Evolutionary conservation across 2,888 invertebrate species (phyloP).

Genomic region (Eristalis pertinax): DNA sequence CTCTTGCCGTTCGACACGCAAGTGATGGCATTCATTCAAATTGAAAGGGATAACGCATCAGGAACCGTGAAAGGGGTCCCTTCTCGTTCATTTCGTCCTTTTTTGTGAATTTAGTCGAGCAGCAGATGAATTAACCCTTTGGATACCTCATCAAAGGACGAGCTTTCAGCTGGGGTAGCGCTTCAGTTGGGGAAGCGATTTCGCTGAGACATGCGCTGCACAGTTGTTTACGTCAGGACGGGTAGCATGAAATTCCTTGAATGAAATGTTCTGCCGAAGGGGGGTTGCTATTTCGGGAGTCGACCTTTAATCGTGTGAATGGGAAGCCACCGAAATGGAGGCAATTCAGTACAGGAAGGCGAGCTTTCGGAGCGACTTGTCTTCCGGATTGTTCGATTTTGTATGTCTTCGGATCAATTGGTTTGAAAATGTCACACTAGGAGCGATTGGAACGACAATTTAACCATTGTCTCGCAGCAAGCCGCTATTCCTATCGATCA

Average conservation of each 20-base stretch:
- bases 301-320: neutral
- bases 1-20: neutral
- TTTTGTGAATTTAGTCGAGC: neutral
- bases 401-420: too few relatives aligned
- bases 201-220: constrained; percentile 55
- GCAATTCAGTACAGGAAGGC: neutral
- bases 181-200: constrained; percentile 9
- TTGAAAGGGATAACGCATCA: neutral
- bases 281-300: neutral
- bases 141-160: neutral
- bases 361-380: neutral
- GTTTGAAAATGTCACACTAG: too few relatives aligned
- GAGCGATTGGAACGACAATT: too few relatives aligned
- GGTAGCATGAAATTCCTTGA: neutral
- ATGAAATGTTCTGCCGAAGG: neutral
- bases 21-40: constrained; percentile 8
- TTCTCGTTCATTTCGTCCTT: constrained; percentile 15
- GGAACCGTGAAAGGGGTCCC: neutral
- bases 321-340: neutral
- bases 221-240: constrained; percentile 6
- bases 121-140: neutral
- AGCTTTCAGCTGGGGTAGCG: neutral
- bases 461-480: too few relatives aligned
- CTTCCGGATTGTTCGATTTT: too few relatives aligned
- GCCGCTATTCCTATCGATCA: too few relatives aligned